Conservation (phyloP, 2,113 vertebrate genomes). For the Pantherophis guttatus region DNA sequence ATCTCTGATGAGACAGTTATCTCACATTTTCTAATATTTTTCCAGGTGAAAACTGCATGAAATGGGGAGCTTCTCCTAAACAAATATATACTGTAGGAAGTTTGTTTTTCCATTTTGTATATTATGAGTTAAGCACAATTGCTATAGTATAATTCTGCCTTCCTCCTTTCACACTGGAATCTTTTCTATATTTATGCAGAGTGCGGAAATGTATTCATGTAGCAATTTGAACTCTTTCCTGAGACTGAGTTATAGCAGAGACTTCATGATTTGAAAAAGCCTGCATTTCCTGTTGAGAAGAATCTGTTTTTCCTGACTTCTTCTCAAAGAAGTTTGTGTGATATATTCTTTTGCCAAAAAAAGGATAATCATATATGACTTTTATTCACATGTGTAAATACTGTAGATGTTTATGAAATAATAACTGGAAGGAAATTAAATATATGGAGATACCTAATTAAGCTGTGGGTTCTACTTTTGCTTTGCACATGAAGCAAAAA, state of each 20-base stretch:
- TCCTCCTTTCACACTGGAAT: neutral
- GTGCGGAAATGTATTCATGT: neutral
- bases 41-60: neutral
- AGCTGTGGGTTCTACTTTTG: neutral
- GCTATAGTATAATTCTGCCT: neutral
- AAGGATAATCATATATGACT: neutral
- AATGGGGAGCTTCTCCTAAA: neutral
- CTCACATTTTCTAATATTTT: neutral
- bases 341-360: neutral
- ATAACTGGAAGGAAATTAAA: neutral
- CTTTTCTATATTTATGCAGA: neutral
- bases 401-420: neutral
- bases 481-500: neutral
- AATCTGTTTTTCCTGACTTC: neutral
- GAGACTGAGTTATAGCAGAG: neutral
- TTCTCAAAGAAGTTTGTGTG: neutral
- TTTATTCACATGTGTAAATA: neutral
- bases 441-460: neutral
- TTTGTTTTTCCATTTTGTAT: neutral
- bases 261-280: neutral
- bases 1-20: neutral
- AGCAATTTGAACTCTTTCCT: neutral
- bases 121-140: neutral
- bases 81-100: too few relatives aligned
- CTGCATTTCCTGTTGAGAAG: neutral